phyloP scores from a whole-genome alignment of 2,797 vertebrate genomes.

The Lutjanus campechanus region DNA sequence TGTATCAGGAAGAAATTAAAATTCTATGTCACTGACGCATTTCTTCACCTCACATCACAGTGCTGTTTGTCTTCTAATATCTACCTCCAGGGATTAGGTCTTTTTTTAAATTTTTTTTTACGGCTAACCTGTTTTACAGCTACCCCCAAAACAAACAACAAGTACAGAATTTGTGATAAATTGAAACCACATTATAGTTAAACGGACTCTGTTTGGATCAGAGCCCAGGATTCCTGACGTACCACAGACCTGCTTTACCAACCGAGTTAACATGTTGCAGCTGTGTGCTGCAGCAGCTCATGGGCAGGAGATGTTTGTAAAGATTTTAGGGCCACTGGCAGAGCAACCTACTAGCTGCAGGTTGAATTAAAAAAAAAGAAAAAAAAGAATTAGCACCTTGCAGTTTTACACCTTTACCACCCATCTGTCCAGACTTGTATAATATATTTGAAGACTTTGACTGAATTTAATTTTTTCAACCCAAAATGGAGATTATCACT shows the following conservation, averaged over 20 bases:
- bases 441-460: too few species aligned
- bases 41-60: constrained; percentile 4
- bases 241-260: constrained; percentile 13
- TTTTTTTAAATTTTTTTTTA: constrained; percentile 10
- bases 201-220: constrained; percentile 10
- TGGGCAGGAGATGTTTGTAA: too few species aligned
- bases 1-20: constrained; percentile 43
- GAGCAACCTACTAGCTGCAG: too few species aligned
- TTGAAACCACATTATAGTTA: constrained; percentile 40
- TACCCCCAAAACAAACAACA: constrained; percentile 26
- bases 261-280: constrained; percentile 29
- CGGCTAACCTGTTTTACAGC: constrained; percentile 8
- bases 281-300: neutral
- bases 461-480: too few species aligned
- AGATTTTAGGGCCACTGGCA: too few species aligned
- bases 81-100: neutral
- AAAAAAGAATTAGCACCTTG: too few species aligned
- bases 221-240: constrained; percentile 28
- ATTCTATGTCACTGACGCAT: constrained; percentile 35
- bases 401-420: too few species aligned
- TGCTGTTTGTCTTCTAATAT: constrained; percentile 5
- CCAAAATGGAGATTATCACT: too few species aligned
- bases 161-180: constrained; percentile 24
- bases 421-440: too few species aligned
- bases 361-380: too few species aligned